phyloP scores from a whole-genome alignment of 2,113 vertebrate species.

The Tetrax tetrax region DNA sequence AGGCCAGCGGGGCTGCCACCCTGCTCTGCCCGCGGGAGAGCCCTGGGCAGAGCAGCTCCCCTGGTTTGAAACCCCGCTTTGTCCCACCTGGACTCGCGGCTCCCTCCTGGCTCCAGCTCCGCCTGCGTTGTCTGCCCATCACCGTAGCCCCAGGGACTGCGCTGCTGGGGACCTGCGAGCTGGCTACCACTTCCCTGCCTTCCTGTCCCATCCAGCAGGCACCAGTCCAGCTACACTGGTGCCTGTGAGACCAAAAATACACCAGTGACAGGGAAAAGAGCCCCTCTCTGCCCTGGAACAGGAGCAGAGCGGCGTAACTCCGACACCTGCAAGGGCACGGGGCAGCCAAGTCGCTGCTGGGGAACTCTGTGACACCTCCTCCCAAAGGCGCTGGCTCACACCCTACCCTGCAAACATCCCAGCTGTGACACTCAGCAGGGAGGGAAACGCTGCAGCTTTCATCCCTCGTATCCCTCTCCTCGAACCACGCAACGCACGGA shows the following conservation, averaged over 20 bases:
- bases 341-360: neutral
- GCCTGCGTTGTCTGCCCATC: neutral
- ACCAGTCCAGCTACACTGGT: neutral
- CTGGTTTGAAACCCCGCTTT: rapidly evolving
- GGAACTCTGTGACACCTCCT: neutral
- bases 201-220: neutral
- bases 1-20: neutral
- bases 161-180: neutral
- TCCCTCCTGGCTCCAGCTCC: neutral
- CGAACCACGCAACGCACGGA: rapidly evolving
- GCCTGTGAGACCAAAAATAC: neutral
- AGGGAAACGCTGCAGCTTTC: neutral
- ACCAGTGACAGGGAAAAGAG: neutral
- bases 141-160: neutral
- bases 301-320: neutral
- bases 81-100: neutral
- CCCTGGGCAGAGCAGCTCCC: neutral
- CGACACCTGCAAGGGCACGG: neutral
- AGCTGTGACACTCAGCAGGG: neutral
- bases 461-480: neutral
- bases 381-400: neutral
- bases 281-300: neutral
- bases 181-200: neutral
- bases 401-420: neutral
- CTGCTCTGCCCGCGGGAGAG: neutral